Evolutionary conservation across 1,140 invertebrate species (phyloP).

Genomic region (Theocolax elegans): DNA sequence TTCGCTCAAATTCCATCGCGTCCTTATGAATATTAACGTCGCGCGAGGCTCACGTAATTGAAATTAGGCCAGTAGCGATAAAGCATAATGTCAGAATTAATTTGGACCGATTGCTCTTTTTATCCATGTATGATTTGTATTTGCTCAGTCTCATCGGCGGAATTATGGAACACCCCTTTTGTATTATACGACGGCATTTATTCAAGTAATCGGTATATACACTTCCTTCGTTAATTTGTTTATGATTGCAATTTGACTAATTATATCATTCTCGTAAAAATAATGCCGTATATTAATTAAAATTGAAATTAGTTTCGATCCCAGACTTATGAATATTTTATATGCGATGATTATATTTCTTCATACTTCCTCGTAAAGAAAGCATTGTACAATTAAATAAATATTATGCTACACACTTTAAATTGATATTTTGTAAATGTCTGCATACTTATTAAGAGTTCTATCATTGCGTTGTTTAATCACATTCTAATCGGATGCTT

Average conservation of each 20-base stretch:
- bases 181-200: not conserved
- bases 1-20: not conserved
- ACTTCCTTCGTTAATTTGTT: not conserved
- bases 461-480: no score
- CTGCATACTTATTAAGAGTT: no score
- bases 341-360: no score
- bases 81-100: conserved; percentile 33
- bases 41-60: conserved; percentile 22
- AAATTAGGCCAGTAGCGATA: conserved; percentile 38
- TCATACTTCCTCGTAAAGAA: no score
- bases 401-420: no score
- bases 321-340: no score
- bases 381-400: no score
- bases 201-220: not conserved
- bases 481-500: no score
- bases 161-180: not conserved
- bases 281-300: no score
- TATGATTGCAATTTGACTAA: not conserved
- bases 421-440: no score
- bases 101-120: not conserved
- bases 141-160: not conserved
- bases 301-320: no score
- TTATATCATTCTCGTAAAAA: no score
- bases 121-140: not conserved
- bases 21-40: conserved; percentile 33